A percentile compares a stretch with the other conserved stretches of the same genome.
Evolutionary conservation across 2,113 vertebrate genomes (phyloP).

Genomic region (Todiramphus saurophagus): DNA sequence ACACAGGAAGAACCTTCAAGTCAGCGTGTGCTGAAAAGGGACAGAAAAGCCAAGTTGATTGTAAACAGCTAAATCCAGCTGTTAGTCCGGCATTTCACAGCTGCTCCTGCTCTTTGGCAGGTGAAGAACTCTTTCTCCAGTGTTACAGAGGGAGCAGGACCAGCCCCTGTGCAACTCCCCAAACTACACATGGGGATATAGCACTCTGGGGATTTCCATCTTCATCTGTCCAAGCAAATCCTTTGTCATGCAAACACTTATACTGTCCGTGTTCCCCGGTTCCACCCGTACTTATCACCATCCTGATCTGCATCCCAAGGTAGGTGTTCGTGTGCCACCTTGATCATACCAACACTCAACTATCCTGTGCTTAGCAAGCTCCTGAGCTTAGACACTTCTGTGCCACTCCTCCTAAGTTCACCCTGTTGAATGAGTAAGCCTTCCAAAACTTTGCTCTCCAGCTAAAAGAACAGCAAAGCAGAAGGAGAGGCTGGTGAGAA

Average conservation of each 20-base stretch:
- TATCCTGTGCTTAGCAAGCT: neutral
- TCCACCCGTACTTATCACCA: neutral
- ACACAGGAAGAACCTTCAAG: neutral
- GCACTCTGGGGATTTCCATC: neutral
- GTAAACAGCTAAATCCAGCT: neutral
- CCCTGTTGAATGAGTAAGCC: neutral
- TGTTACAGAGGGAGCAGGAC: neutral
- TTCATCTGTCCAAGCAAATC: neutral
- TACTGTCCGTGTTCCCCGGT: neutral
- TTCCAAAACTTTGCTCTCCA: neutral
- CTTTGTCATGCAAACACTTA: neutral
- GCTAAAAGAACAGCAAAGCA: too few relatives aligned
- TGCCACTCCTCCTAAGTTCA: neutral
- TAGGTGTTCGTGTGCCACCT: neutral
- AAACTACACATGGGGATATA: neutral
- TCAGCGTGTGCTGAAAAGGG: neutral
- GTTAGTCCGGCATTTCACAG: neutral
- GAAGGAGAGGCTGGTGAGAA: neutral
- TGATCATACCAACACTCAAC: neutral
- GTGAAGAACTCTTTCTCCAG: neutral
- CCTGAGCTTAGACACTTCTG: too few relatives aligned
- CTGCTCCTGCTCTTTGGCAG: neutral
- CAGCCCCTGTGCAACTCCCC: neutral
- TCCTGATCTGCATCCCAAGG: neutral
- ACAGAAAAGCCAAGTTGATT: neutral